Percentiles rank a stretch among this genome's conserved stretches.
These are phyloP conservation scores for Hecatera dysodea DNA, from an alignment of 2,888 invertebrate species.

Conservation along the genomic window DNA sequence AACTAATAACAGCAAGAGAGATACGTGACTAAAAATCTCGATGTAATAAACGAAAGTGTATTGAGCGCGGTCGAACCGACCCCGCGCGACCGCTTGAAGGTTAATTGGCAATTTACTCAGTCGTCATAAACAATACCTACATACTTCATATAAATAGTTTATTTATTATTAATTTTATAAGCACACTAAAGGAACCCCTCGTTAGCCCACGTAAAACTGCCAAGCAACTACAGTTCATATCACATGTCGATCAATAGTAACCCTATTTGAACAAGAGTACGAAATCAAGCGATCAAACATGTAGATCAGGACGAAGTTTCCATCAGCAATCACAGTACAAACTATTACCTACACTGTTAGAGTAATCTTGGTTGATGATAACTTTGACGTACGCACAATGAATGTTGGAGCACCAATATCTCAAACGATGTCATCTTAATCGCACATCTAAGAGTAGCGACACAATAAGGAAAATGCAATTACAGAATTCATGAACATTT, in stretches of 20 bases:
- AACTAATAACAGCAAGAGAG: too few relatives aligned
- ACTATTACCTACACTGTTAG: slow-evolving; percentile 47
- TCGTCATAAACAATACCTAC: too few relatives aligned
- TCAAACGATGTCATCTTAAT: not conserved
- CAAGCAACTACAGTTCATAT: not conserved
- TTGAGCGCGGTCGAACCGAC: not conserved
- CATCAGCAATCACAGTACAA: slow-evolving; percentile 47
- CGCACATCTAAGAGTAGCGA: not conserved
- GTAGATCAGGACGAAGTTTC: slow-evolving; percentile 23
- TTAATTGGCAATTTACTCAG: not conserved
- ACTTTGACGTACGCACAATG: slow-evolving; percentile 34
- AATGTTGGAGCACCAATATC: slow-evolving; percentile 6
- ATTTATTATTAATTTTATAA: too few relatives aligned
- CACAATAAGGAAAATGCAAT: too few relatives aligned
- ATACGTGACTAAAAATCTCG: not conserved
- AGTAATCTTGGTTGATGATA: slow-evolving; percentile 36
- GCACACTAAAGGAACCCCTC: too few relatives aligned
- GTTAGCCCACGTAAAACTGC: not conserved
- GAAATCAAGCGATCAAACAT: slow-evolving; percentile 22
- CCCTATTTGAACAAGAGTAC: not conserved
- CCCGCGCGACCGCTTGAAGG: not conserved
- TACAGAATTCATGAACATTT: too few relatives aligned
- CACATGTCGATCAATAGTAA: not conserved
- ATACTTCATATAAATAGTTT: too few relatives aligned
- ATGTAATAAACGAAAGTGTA: too few relatives aligned